These are phyloP conservation scores for Helicoverpa armigera DNA, from an alignment of 1,140 invertebrate species.

Conservation along the genomic window DNA sequence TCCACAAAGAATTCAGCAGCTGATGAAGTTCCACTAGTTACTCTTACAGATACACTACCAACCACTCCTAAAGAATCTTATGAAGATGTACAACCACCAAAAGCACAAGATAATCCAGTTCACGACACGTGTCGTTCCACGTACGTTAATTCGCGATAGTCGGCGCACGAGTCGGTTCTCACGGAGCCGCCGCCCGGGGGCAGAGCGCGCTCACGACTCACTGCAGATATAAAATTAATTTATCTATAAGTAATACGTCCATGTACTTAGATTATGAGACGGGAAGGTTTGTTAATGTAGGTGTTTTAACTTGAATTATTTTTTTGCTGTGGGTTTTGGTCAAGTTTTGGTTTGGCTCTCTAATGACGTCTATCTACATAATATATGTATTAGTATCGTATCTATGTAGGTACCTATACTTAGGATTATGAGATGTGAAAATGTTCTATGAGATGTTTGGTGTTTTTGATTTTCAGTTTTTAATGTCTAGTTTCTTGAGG, in stretches of 20 bases:
- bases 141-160: constrained; percentile 55
- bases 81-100: constrained; percentile 34
- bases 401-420: too few relatives aligned
- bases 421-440: too few relatives aligned
- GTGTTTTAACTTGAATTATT: constrained; percentile 15
- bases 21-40: too few relatives aligned
- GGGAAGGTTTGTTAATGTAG: not conserved
- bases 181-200: constrained; percentile 78
- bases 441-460: too few relatives aligned
- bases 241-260: constrained; percentile 77
- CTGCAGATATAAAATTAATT: constrained; percentile 83
- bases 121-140: constrained; percentile 66
- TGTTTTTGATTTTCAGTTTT: too few relatives aligned
- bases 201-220: constrained; percentile 74
- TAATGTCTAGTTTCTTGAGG: too few relatives aligned
- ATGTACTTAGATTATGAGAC: constrained; percentile 53
- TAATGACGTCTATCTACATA: too few relatives aligned
- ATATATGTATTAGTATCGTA: too few relatives aligned
- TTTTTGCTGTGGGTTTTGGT: not conserved
- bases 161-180: constrained; percentile 66
- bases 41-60: too few relatives aligned
- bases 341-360: not conserved
- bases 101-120: constrained; percentile 43
- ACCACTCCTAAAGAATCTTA: not conserved
- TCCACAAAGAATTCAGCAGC: too few relatives aligned